Base-by-base conservation (phyloP, 30 jellyfish, hydroid and myxozoan species). In the Phacellophora camtschatica region DNA sequence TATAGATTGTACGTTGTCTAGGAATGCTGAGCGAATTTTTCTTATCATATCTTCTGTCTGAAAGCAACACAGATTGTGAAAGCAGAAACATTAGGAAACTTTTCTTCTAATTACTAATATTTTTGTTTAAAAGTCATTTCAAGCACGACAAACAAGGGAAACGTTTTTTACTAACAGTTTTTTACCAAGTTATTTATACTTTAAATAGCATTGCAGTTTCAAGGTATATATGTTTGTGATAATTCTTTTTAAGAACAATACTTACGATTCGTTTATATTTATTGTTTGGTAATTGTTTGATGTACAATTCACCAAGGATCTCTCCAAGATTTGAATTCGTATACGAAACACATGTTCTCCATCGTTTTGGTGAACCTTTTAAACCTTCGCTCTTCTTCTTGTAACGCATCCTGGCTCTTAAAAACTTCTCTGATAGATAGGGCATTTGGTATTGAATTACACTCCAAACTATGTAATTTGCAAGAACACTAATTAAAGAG, bases 331-430 rank as follows among this genome's bases (percentile, higher is more conserved):
- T 86, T 59, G 97, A n/a, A n/a, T n/a, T n/a, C n/a, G n/a, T n/a
- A n/a, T n/a, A n/a, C n/a, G n/a, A n/a, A n/a, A n/a, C n/a, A 50
- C 98, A 85, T 15, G 98, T 92, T 89, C 87, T 92, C 98, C 98
- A 92, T 55, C 98, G 34, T 43, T 86, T 86, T 42, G 97, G 43
- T 39, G 87, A 86, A 5, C 98, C 98, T 46, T 92, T 92, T 53
- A 97, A 86, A 7, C 98, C 98, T 27, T 86, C 66, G 24, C 86
- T 95, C 83, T 92, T 86, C 61, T 92, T 96, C 41, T 92, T 92
- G 64, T 92, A 92, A 55, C 71, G 94, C 97, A 86, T 92, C 48
- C 98, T 33, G 1, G 89, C 97, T 23, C 81, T 67, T 33, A 84
- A 86, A 50, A 92, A 92, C 27, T 66, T 55, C 66, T 85, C 37